Base-by-base conservation (phyloP, 2,797 vertebrate genomes). In the Oreochromis grahami region DNA sequence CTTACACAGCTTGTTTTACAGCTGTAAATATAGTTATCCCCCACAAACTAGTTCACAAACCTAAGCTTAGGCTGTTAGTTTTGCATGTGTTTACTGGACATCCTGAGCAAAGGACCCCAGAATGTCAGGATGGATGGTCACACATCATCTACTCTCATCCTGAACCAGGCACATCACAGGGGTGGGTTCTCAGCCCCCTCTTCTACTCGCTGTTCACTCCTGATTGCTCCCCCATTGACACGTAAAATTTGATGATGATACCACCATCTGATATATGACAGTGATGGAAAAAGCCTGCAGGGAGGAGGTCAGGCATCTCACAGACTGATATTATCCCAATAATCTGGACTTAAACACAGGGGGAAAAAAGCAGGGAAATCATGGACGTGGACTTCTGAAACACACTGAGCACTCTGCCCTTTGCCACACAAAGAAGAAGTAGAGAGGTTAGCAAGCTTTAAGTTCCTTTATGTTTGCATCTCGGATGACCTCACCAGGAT, bases 401-500 rank as follows among this genome's bases (percentile, higher is more conserved):
- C 5, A 10, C 38, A 15, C 3, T 68, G 63, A 68, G 21, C 5
- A 24, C 63, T 68, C 63, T 43, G 36, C 63, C 8, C 13, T 24
- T 43, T 17, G 5, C 38, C 19, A 65, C 11, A 38, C 19, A 38
- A 65, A 65, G 34, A 65, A 38, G 34, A 38, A 65, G 38, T 8
- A 65, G 4, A 65, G 60, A 38, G 60, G 34, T n/a, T 21, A 14
- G 60, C 60, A 65, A 38, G 34, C 34, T 38, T 68, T 43, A 68
- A 17, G 38, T 24, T 68, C n/a, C 21, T 68, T 68, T 15, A 9
- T 43, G 63, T 68, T 68, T 24, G 38, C 63, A 26, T 43, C 36
- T 43, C 8, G 0, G 5, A n/a, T 0, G 0, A 24, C 63, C 38
- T 43, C 21, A 41, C 60, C 1, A 0, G 63, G 36, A 41, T n/a